A percentile compares a stretch with the other conserved stretches of the same genome.
Evolutionary conservation across 2,113 vertebrate genomes (phyloP).

Genomic region (Brachionichthys hirsutus): DNA sequence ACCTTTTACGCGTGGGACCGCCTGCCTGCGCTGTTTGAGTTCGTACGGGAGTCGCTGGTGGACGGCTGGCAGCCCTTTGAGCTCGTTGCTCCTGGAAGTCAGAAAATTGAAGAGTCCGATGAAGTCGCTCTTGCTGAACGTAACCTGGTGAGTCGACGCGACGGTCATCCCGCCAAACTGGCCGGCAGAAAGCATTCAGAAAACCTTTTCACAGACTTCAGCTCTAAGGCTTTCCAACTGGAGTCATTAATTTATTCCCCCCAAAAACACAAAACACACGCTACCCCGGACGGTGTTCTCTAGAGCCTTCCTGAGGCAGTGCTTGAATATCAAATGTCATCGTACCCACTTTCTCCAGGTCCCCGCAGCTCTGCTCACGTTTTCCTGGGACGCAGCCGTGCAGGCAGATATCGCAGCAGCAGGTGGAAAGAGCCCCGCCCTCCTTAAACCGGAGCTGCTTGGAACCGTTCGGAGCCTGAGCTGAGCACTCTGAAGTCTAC

Average conservation of each 20-base stretch:
- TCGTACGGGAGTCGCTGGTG: conserved; percentile 84
- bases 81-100: conserved; percentile 85
- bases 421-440: conserved; percentile 56
- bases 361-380: conserved; percentile 87
- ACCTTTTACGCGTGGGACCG: conserved; percentile 90
- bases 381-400: conserved; percentile 84
- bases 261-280: no score
- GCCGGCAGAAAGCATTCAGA: neutral
- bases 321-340: neutral
- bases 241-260: no score
- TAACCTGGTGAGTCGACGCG: conserved; percentile 83
- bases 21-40: conserved; percentile 79
- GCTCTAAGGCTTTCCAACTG: no score
- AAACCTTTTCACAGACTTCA: no score
- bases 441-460: conserved; percentile 82
- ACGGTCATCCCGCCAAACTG: neutral
- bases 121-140: conserved; percentile 84
- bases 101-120: conserved; percentile 83
- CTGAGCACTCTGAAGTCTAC: conserved; percentile 70
- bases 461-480: conserved; percentile 76
- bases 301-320: no score
- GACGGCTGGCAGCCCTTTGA: conserved; percentile 94
- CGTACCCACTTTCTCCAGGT: conserved; percentile 73
- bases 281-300: no score
- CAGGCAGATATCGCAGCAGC: conserved; percentile 84